Conservation (phyloP, 2,888 invertebrate genomes). For the Sisyra terminalis region DNA sequence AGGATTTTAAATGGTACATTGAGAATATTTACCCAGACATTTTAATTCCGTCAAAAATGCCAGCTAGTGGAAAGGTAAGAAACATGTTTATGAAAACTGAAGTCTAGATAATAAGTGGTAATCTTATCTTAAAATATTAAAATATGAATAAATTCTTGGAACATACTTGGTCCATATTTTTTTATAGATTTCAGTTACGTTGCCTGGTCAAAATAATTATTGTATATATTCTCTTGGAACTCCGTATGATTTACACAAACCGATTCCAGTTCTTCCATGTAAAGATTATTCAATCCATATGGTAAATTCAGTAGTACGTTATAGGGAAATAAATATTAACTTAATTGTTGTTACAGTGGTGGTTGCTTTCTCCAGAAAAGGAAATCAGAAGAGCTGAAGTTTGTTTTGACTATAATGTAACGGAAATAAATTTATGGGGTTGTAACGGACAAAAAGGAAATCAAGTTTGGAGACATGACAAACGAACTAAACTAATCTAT, state of each 20-base stretch:
- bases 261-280: too few relatives aligned
- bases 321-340: background rate
- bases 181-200: too few relatives aligned
- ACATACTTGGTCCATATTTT: conserved; percentile 67
- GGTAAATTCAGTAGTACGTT: background rate
- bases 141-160: conserved; percentile 67
- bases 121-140: conserved; percentile 37
- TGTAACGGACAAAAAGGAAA: conserved; percentile 91
- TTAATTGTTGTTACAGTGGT: conserved; percentile 52
- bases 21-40: conserved; percentile 96
- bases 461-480: conserved; percentile 72
- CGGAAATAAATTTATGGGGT: conserved; percentile 79
- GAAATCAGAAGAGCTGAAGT: conserved; percentile 92
- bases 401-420: conserved; percentile 88
- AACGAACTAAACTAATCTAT: conserved; percentile 50
- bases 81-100: conserved; percentile 11
- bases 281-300: too few relatives aligned
- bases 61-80: conserved; percentile 95
- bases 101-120: conserved; percentile 12
- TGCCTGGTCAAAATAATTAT: background rate
- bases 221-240: background rate
- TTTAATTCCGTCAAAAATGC: conserved; percentile 94
- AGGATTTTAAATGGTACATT: conserved; percentile 96
- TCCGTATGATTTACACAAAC: background rate
- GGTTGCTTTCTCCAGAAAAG: conserved; percentile 92